Evolutionary conservation across 1,140 invertebrate genomes (phyloP), one percentile per base, ranked within the genome.

Genomic region (Plodia interpunctella): DNA sequence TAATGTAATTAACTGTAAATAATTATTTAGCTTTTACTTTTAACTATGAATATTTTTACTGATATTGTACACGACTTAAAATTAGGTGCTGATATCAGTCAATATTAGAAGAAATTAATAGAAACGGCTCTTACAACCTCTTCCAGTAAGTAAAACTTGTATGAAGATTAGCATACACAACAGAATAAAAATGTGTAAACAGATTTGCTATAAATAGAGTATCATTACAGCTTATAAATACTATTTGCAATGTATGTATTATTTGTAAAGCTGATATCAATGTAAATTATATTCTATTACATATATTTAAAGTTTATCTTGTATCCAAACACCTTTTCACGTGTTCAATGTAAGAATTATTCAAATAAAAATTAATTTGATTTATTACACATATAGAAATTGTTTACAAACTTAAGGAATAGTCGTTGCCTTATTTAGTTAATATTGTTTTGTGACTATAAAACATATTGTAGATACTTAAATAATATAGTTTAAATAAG

Each of bases 401-500:
- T 76, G 71, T 85, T 80, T 79, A 85, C 65, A 70, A 78, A 75
- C 69, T 74, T 83, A 86, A 82, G 80, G 75, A 82, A 83, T 87
- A 87, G 84, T 85, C 80, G 87, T 87, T 89, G 87, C 87, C 87
- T 89, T 89, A 89, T 88, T 89, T 87, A 87, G 83, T 87, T 89
- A 69, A 83, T 85, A 88, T 89, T 88, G 73, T 87, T 89, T 89
- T 83, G 76, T 89, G 82, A 87, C 77, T 87, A 79, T 80, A 87
- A 85, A 79, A 89, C 77, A 81, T 83, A 72, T 65, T 87, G 82
- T 89, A 89, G 84, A 87, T 88, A 87, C 59, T 76, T 74, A 76
- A n/a, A 71, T 80, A 81, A 81, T 71, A 76, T 86, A 87, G 76
- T 82, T 83, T 76, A 75, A 68, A 71, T 88, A 89, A 89, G 84